Conservation (phyloP, 2,113 vertebrate species). For the Polyodon spathula region DNA sequence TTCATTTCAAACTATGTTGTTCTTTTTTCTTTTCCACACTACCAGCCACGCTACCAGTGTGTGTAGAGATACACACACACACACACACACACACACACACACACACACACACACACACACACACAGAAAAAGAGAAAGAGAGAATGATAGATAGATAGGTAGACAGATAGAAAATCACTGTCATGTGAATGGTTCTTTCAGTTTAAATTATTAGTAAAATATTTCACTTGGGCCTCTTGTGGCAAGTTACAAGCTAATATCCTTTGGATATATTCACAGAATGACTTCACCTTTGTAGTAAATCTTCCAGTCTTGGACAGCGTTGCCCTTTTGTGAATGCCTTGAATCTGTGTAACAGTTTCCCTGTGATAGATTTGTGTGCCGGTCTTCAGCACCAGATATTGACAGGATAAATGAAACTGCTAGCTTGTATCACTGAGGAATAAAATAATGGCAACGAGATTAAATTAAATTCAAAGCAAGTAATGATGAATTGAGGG, state of each 20-base stretch:
- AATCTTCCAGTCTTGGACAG: neutral
- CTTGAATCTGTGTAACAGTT: neutral
- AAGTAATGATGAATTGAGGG: neutral
- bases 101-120: too few species aligned
- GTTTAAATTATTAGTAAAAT: too few species aligned
- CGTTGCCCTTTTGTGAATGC: neutral
- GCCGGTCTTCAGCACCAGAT: slow-evolving; percentile 6
- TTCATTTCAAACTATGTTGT: too few species aligned
- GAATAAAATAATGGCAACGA: neutral
- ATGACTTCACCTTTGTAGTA: slow-evolving; percentile 9
- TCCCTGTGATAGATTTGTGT: neutral
- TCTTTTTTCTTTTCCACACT: too few species aligned
- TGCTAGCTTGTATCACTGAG: slow-evolving; percentile 4
- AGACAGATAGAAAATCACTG: neutral
- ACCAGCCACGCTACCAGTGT: too few species aligned
- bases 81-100: too few species aligned
- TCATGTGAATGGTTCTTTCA: neutral
- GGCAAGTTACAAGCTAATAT: neutral
- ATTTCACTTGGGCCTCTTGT: too few species aligned
- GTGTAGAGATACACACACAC: too few species aligned
- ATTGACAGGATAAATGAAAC: slow-evolving; percentile 16
- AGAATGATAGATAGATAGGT: too few species aligned
- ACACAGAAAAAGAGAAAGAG: too few species aligned
- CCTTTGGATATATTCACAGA: slow-evolving; percentile 11
- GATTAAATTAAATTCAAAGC: neutral